Evolutionary conservation across 1,140 invertebrate species (phyloP), one percentile per base, ranked within the genome.

Genomic region (Bombus sibiricus): DNA sequence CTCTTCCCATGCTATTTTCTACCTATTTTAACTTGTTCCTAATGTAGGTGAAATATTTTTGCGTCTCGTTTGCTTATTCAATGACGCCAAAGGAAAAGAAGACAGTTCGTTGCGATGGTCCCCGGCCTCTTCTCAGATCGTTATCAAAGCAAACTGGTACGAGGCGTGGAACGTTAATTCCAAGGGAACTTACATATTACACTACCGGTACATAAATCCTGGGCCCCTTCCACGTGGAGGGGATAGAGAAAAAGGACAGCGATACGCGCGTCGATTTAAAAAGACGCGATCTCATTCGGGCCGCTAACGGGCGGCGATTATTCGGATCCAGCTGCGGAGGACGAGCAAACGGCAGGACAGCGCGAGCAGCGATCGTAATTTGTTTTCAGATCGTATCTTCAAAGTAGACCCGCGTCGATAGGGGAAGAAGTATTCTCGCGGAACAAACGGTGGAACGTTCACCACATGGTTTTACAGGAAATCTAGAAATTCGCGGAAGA

Each of bases 361-460:
- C 78, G 86, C 66, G 84, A 91, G 92, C 90, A 91, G 88, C 87
- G 92, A 91, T 93, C 90, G 93, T 93, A 94, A 95, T 95, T 95
- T 94, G 93, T 94, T 95, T 93, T 92, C 90, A 95, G 94, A 94
- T 95, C 92, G 92, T 94, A 95, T 95, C 94, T 93, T 92, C 93
- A 92, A 94, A 93, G 93, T 93, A 93, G 92, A 91, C 92, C 88
- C 90, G 92, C 89, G 88, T 91, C 86, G 85, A 72, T 41, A 76
- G 84, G 39, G 81, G 84, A 86, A 77, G 83, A 84, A 81, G 86
- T 77, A 89, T 87, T 87, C 82, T 79, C 64, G 62, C 68, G 78
- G 37, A 43, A 87, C 59, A 69, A 73, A 73, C 57, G 37, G 74
- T 76, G 72, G 64, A 47, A 83, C 62, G 76, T 79, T 41, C 71